Base-by-base conservation (phyloP, 2,797 vertebrate genomes). In the Sebastiscus tertius region DNA sequence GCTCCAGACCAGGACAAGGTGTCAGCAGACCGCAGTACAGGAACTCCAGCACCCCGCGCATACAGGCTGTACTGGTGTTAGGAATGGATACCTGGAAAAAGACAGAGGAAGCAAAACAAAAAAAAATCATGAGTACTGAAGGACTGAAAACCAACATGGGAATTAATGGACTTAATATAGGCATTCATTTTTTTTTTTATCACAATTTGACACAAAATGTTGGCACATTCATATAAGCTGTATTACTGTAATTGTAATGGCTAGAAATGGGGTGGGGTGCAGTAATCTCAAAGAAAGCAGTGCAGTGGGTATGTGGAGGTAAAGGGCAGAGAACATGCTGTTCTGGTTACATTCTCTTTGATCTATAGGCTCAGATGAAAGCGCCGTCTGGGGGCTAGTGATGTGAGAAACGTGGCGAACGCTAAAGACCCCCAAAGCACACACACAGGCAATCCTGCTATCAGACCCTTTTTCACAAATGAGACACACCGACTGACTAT, bases 41-140 rank as follows among this genome's bases (percentile, higher is more conserved):
- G 92, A 97, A 98, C 91, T 98, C 97, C 69, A 98, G 93, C 68
- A 98, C 96, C 0, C 96, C 96, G 0, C 90, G 96, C 92, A 98
- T 96, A 72, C 97, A 97, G 82, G 96, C 95, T 13, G 93, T 83
- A 78, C 93, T 96, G 79, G 97, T 97, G 90, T 96, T 96, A 0
- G 97, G 97, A 81, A 98, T 96, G 73, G 96, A 94, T 20, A 98
- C 97, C 97, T 98, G 87, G 0, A 20, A 70, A 72, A 78, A 33
- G 27, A 78, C 20, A 71, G 20, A 65, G 27, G 52, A 79, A 34
- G 72, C 26, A 67, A 6, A 64, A 74, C 11, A 6, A 39, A 33
- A 36, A 59, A 46, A 58, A 74, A 61, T 46, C 14, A 58, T 49
- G 34, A 71, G 22, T 36, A 39, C 54, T 24, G 29, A 39, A 36